Evolutionary conservation across 2,888 invertebrate species (phyloP).

Genomic region (Pollenia griseotomentosa): DNA sequence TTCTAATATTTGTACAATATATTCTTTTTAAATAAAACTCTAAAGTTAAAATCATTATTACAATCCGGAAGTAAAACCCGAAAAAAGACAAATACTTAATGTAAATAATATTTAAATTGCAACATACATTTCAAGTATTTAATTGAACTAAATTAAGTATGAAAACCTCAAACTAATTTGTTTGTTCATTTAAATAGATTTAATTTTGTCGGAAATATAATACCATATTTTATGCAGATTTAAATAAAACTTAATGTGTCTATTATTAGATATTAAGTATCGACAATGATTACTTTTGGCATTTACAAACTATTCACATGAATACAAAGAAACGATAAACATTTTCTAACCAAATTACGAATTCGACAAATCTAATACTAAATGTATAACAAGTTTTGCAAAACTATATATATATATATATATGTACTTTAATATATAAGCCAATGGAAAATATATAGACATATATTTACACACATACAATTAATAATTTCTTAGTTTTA

Average conservation of each 20-base stretch:
- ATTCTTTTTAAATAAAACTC: too few relatives aligned
- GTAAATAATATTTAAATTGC: background rate
- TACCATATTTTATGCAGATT: background rate
- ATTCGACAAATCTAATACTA: background rate
- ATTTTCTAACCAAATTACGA: background rate
- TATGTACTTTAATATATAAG: background rate
- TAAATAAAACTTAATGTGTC: background rate
- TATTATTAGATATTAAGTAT: conserved; percentile 9
- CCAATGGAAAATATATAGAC: background rate
- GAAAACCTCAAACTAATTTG: conserved; percentile 5
- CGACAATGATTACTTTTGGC: background rate
- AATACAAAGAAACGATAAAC: background rate
- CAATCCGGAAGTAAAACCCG: too few relatives aligned
- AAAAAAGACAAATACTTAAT: background rate
- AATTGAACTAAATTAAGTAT: conserved; percentile 10
- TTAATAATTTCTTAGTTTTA: conserved; percentile 7
- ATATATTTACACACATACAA: background rate
- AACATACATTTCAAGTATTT: background rate
- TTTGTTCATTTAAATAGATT: conserved; percentile 21
- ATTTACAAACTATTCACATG: background rate
- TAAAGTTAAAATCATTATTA: too few relatives aligned
- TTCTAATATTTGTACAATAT: too few relatives aligned
- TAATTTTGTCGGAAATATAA: background rate
- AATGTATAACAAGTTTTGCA: background rate
- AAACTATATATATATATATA: too few relatives aligned